Evolutionary conservation across 1,140 invertebrate genomes (phyloP).

Genomic region (Drosophila tani): DNA sequence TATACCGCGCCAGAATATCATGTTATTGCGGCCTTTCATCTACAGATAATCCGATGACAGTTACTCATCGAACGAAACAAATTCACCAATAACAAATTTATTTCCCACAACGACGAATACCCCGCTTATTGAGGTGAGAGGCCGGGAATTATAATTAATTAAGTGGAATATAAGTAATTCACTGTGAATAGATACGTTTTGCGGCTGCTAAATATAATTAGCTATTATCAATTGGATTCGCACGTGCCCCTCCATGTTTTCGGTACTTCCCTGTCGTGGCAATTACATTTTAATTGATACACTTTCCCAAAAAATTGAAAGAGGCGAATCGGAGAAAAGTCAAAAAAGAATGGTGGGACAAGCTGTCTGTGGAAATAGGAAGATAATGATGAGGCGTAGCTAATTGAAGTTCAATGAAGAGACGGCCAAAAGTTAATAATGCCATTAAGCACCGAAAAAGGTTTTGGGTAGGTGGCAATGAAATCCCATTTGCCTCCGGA

Average conservation of each 20-base stretch:
- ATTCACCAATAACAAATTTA: not conserved
- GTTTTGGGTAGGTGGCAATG: conserved; percentile 37
- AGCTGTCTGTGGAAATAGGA: conserved; percentile 47
- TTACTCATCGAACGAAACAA: conserved; percentile 7
- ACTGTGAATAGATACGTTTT: conserved; percentile 12
- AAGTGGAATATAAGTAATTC: conserved; percentile 12
- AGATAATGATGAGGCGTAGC: conserved; percentile 43
- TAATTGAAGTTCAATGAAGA: conserved; percentile 73
- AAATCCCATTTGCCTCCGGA: conserved; percentile 49
- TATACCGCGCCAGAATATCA: not conserved
- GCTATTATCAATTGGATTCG: conserved; percentile 22
- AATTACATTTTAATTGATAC: conserved; percentile 76
- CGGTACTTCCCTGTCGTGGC: conserved; percentile 25
- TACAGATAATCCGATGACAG: conserved; percentile 7
- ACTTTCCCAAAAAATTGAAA: conserved; percentile 58
- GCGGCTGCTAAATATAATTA: conserved; percentile 30
- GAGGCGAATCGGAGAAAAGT: conserved; percentile 28
- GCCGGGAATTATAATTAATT: conserved; percentile 11
- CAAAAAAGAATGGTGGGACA: conserved; percentile 8
- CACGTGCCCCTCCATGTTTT: conserved; percentile 30
- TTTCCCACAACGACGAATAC: conserved; percentile 5
- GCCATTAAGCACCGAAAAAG: conserved; percentile 56
- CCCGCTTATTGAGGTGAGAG: conserved; percentile 5
- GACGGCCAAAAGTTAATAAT: conserved; percentile 66
- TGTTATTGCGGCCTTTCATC: not conserved